phyloP scores from a whole-genome alignment of 2,797 vertebrate genomes.

The Otolemur crassicaudatus region DNA sequence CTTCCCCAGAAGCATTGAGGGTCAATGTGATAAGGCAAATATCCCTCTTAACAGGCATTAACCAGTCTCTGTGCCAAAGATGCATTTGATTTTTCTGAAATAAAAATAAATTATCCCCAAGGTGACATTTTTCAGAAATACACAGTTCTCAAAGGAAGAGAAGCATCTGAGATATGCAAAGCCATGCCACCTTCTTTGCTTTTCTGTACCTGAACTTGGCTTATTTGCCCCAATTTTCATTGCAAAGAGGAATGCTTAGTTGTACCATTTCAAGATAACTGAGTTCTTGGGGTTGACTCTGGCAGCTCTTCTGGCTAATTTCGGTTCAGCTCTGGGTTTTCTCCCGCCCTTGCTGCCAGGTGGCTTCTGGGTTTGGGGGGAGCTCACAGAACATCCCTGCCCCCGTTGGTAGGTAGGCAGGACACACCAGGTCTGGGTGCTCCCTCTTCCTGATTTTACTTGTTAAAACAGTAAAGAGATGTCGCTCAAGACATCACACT shows the following conservation, averaged over 20 bases:
- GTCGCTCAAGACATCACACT: not conserved
- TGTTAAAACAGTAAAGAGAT: not conserved
- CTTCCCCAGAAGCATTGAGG: not conserved
- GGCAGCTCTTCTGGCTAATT: not conserved
- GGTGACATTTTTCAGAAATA: not conserved
- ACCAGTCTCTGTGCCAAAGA: not conserved
- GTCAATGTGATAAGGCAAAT: not conserved
- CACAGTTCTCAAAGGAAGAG: not conserved
- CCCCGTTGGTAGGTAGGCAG: not conserved
- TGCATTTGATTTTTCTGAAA: not conserved
- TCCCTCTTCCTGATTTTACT: not conserved
- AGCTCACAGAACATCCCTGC: not conserved
- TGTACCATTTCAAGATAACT: not conserved
- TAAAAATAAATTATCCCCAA: conserved; percentile 14
- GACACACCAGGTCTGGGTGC: not conserved
- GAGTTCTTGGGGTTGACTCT: not conserved
- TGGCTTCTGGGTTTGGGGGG: not conserved
- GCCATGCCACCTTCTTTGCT: not conserved
- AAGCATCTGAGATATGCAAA: not conserved
- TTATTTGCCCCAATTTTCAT: not conserved
- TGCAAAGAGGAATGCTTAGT: not conserved
- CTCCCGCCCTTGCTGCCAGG: not conserved
- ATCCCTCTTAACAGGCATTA: not conserved
- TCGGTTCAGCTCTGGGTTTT: not conserved
- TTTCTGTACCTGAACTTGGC: not conserved